Percentiles rank a stretch among this genome's conserved stretches.
These are phyloP conservation scores for Erpobdella octoculata DNA, from an alignment of 2,888 invertebrate species.

Conservation along the genomic window DNA sequence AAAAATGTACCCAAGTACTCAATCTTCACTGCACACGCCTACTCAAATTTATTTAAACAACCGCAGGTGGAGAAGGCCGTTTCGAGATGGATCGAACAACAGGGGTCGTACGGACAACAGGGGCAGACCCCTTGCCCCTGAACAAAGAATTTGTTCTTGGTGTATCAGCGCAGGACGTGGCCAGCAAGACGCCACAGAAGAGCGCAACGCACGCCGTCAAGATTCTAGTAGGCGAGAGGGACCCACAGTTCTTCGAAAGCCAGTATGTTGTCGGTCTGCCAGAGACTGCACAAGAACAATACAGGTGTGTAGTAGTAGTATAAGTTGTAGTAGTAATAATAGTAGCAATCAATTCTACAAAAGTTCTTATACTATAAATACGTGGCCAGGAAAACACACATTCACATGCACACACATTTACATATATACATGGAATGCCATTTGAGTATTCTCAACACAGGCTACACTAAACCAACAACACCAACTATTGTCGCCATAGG, in stretches of 20 bases:
- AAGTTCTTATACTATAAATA: not conserved
- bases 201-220: constrained; percentile 46
- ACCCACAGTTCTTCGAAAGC: constrained; percentile 93
- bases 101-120: constrained; percentile 38
- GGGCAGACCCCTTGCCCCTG: constrained; percentile 36
- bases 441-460: too few species aligned
- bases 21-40: too few species aligned
- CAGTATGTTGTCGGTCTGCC: constrained; percentile 90
- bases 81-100: constrained; percentile 78
- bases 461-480: too few species aligned
- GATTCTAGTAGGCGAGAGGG: constrained; percentile 87
- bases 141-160: constrained; percentile 93
- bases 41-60: not conserved
- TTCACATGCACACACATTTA: too few species aligned
- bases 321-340: not conserved
- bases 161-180: constrained; percentile 76
- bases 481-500: too few species aligned
- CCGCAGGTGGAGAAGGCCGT: constrained; percentile 59
- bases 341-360: not conserved
- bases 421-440: too few species aligned
- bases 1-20: constrained; percentile 33
- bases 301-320: constrained; percentile 29
- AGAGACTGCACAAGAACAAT: constrained; percentile 59
- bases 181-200: constrained; percentile 38
- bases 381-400: not conserved